Conservation (phyloP, 1,140 invertebrate species). For the Aplysia californica region DNA sequence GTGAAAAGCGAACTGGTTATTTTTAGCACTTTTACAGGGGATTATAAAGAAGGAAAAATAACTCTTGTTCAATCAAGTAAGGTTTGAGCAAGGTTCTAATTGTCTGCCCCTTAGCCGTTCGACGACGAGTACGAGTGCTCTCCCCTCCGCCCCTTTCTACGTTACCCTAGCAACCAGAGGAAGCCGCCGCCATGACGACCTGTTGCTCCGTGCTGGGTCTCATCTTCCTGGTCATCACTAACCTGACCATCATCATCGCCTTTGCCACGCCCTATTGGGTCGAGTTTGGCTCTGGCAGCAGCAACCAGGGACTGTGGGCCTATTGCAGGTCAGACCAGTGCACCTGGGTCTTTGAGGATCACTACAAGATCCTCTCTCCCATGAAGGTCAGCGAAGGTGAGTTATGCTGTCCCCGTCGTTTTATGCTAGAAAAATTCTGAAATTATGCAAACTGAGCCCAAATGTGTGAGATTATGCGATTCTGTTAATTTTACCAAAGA, state of each 20-base stretch:
- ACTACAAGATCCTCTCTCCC: background rate
- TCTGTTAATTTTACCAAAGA: too few relatives aligned
- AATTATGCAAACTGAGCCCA: too few relatives aligned
- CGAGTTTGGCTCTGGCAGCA: background rate
- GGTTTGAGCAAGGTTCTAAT: too few relatives aligned
- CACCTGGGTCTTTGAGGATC: slow-evolving; percentile 43
- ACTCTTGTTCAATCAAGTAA: too few relatives aligned
- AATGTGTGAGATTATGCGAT: too few relatives aligned
- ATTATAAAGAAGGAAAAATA: too few relatives aligned
- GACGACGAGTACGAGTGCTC: too few relatives aligned
- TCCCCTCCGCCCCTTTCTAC: slow-evolving; percentile 8
- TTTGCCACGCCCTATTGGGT: slow-evolving; percentile 55
- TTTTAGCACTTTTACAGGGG: too few relatives aligned
- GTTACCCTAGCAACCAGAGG: background rate
- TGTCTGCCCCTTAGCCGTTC: too few relatives aligned
- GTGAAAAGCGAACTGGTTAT: too few relatives aligned
- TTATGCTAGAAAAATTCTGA: too few relatives aligned
- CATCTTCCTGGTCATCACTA: slow-evolving; percentile 48
- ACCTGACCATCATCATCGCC: slow-evolving; percentile 48
- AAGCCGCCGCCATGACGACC: slow-evolving; percentile 37
- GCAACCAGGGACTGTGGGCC: slow-evolving; percentile 46
- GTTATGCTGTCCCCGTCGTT: too few relatives aligned
- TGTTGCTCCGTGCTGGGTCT: slow-evolving; percentile 48
- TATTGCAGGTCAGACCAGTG: slow-evolving; percentile 36
- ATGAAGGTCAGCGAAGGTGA: background rate